Evolutionary conservation across 2,888 invertebrate species (phyloP).

Genomic region (Myopa testacea): DNA sequence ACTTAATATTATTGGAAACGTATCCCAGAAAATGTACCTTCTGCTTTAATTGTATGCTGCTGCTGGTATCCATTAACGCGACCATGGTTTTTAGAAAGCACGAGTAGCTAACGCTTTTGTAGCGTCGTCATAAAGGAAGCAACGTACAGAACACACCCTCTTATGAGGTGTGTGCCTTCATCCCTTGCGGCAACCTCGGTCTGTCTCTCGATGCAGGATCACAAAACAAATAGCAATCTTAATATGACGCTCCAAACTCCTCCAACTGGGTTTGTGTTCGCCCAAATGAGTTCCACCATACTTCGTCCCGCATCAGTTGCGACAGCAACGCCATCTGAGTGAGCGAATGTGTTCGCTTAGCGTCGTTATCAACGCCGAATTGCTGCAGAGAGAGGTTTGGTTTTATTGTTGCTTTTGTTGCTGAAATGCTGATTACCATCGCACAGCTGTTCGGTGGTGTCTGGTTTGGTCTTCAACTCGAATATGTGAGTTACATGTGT

Average conservation of each 20-base stretch:
- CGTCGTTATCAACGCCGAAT: neutral
- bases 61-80: too few relatives aligned
- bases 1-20: too few relatives aligned
- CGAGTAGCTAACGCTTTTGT: too few relatives aligned
- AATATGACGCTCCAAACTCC: neutral
- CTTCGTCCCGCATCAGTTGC: neutral
- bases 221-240: neutral
- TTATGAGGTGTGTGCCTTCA: too few relatives aligned
- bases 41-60: too few relatives aligned
- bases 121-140: too few relatives aligned
- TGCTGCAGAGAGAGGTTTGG: neutral
- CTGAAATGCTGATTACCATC: slow-evolving; percentile 16
- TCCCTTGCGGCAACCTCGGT: too few relatives aligned
- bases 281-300: neutral
- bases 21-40: too few relatives aligned
- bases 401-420: neutral
- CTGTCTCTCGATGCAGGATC: neutral
- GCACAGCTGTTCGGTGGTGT: slow-evolving; percentile 19
- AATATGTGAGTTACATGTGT: too few relatives aligned
- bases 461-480: slow-evolving; percentile 10
- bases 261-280: neutral
- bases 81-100: too few relatives aligned
- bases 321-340: neutral
- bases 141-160: too few relatives aligned
- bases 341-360: too few relatives aligned